phyloP scores from a whole-genome alignment of 2,888 invertebrate species.

The Flexamia atlantica region DNA sequence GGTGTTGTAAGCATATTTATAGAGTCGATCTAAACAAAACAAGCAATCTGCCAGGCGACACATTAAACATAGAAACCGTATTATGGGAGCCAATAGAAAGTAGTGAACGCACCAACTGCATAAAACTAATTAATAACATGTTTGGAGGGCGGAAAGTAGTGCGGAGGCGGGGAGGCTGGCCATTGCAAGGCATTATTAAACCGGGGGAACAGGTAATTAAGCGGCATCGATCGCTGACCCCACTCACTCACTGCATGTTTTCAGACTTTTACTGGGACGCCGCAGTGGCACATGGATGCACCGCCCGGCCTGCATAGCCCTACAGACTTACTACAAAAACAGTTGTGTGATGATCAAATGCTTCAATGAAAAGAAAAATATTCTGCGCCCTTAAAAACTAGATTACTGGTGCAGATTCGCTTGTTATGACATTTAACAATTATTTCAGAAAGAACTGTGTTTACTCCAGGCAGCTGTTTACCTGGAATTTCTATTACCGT shows the following conservation, averaged over 20 bases:
- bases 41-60: constrained; percentile 47
- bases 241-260: constrained; percentile 48
- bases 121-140: constrained; percentile 57
- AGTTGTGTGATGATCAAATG: too few species aligned
- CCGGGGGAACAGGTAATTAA: constrained; percentile 51
- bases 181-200: constrained; percentile 56
- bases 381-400: too few species aligned
- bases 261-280: constrained; percentile 43
- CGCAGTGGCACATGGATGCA: constrained; percentile 2
- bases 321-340: too few species aligned
- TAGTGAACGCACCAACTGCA: constrained; percentile 46
- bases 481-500: too few species aligned
- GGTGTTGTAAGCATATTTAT: constrained; percentile 51
- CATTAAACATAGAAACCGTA: constrained; percentile 56
- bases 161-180: constrained; percentile 4
- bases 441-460: too few species aligned
- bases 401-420: too few species aligned
- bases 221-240: constrained; percentile 36
- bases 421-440: too few species aligned
- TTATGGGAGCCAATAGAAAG: constrained; percentile 56
- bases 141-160: constrained; percentile 48
- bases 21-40: constrained; percentile 52
- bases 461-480: too few species aligned
- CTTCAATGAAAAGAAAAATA: too few species aligned
- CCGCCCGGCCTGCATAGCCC: too few species aligned